These are phyloP conservation scores for Leucozona laternaria DNA, from an alignment of 2,888 invertebrate genomes.

Conservation along the genomic window DNA sequence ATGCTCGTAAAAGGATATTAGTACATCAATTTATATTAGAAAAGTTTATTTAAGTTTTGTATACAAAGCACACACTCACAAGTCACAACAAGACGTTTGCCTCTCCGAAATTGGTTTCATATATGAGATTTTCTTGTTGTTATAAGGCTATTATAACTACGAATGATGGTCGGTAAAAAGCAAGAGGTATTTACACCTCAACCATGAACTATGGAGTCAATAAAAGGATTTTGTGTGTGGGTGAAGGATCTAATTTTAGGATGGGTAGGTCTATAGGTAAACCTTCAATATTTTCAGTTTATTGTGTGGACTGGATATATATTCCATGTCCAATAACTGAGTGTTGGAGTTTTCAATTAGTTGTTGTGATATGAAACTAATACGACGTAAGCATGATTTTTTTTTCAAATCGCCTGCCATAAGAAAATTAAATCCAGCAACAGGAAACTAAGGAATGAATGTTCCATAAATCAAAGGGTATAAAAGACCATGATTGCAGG, in stretches of 20 bases:
- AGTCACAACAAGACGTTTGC: not conserved
- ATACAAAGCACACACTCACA: not conserved
- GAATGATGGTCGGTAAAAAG: not conserved
- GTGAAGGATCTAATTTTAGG: not conserved
- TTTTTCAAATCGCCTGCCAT: not conserved
- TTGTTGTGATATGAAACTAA: not conserved
- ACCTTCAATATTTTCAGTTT: not conserved
- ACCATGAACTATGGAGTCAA: not conserved
- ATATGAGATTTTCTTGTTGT: not conserved
- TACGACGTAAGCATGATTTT: not conserved
- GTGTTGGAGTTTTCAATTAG: constrained; percentile 6
- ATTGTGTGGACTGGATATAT: not conserved
- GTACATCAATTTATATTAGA: constrained; percentile 55
- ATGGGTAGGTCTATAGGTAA: not conserved
- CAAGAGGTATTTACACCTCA: not conserved
- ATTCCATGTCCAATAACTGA: constrained; percentile 10
- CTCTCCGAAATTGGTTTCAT: not conserved
- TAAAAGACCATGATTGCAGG: not conserved
- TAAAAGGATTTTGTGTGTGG: not conserved
- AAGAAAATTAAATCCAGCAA: not conserved
- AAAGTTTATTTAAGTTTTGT: constrained; percentile 17
- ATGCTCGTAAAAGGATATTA: constrained; percentile 40
- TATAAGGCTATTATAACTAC: no score
- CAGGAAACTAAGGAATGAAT: not conserved
- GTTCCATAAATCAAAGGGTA: not conserved